Percentiles rank a stretch among this genome's conserved stretches.
phyloP scores from a whole-genome alignment of 2,888 invertebrate species.

The Candidula unifasciata region DNA sequence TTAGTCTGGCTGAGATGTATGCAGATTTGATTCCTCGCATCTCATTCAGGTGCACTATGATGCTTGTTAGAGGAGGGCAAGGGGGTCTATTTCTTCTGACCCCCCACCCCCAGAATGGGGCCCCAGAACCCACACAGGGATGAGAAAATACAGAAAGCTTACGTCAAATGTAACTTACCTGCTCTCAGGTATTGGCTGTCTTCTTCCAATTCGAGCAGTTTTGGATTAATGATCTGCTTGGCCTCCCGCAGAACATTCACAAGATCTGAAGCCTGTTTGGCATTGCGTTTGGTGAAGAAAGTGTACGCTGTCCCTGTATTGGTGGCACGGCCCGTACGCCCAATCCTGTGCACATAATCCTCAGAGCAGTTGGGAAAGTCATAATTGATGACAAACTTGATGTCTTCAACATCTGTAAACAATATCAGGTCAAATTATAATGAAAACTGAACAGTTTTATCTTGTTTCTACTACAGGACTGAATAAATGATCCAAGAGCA shows the following conservation, averaged over 20 bases:
- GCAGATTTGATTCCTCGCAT: too few species aligned
- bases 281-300: conserved; percentile 95
- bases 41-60: too few species aligned
- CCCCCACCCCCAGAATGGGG: too few species aligned
- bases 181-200: conserved; percentile 56
- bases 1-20: too few species aligned
- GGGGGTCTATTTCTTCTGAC: too few species aligned
- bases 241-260: conserved; percentile 95
- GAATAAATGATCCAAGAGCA: too few species aligned
- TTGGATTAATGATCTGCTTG: conserved; percentile 91
- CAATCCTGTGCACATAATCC: conserved; percentile 98
- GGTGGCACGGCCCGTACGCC: conserved; percentile 94
- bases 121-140: too few species aligned
- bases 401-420: conserved; percentile 93
- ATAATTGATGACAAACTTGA: conserved; percentile 97
- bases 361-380: conserved; percentile 98
- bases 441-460: not conserved
- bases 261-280: conserved; percentile 93
- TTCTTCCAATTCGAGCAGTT: conserved; percentile 85
- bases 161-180: conserved; percentile 21
- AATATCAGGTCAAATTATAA: not conserved
- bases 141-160: not conserved
- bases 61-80: too few species aligned
- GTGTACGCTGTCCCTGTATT: conserved; percentile 97
- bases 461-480: conserved; percentile 14